These are phyloP conservation scores for Cotesia glomerata DNA, from an alignment of 1,140 invertebrate genomes.

Conservation along the genomic window DNA sequence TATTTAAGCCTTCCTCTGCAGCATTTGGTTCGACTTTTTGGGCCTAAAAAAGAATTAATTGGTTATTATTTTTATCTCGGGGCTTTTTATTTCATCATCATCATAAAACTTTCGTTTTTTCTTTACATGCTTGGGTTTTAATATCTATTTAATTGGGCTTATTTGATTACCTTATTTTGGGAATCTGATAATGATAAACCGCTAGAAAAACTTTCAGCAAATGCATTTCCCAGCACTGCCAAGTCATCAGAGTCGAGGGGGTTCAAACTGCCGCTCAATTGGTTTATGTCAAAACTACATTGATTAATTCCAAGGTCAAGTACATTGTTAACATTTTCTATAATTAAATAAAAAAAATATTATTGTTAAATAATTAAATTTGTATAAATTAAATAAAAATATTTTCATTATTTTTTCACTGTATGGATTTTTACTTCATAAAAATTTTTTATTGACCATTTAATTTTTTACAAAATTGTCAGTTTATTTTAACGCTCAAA, in stretches of 20 bases:
- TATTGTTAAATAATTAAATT: not conserved
- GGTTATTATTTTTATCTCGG: not conserved
- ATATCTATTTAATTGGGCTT: not conserved
- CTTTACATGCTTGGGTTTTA: not conserved
- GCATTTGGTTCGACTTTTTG: constrained; percentile 9
- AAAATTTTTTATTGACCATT: too few species aligned
- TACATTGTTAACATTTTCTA: constrained; percentile 26
- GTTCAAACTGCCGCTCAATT: constrained; percentile 27
- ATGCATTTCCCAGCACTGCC: constrained; percentile 34
- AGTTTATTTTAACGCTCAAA: too few species aligned
- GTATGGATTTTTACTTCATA: too few species aligned
- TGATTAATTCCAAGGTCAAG: constrained; percentile 46
- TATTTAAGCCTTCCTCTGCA: constrained; percentile 39
- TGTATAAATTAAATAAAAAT: not conserved
- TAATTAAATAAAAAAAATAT: not conserved
- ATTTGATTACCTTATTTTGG: constrained; percentile 32
- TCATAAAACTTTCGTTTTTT: not conserved
- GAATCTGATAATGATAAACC: constrained; percentile 42
- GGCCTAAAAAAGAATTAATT: constrained; percentile 26
- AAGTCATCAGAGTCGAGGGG: constrained; percentile 39
- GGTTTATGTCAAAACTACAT: constrained; percentile 39
- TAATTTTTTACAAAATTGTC: too few species aligned
- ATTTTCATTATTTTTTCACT: too few species aligned
- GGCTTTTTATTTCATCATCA: not conserved
- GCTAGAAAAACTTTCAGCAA: constrained; percentile 43